These are phyloP conservation scores for Epirrhoe alternata DNA, from an alignment of 2,888 invertebrate species.

Conservation along the genomic window DNA sequence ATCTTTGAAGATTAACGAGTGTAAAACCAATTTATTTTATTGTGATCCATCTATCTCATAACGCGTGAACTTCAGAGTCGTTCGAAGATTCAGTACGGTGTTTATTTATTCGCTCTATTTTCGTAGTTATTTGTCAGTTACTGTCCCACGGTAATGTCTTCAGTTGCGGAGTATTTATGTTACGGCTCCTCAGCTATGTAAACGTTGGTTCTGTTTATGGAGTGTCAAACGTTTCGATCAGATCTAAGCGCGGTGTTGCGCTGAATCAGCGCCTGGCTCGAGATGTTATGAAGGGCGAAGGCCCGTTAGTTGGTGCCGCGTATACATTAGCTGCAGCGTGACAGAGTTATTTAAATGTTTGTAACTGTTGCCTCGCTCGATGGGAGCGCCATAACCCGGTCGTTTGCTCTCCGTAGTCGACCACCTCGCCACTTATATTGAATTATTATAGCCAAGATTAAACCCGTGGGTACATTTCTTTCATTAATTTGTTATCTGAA, in stretches of 20 bases:
- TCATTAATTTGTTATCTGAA: constrained; percentile 37
- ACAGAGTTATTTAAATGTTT: constrained; percentile 77
- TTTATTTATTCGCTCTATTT: constrained; percentile 48
- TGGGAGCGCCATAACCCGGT: constrained; percentile 67
- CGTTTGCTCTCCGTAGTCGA: constrained; percentile 56
- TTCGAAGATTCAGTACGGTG: constrained; percentile 43
- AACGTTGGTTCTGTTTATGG: constrained; percentile 59
- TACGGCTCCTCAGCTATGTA: constrained; percentile 59
- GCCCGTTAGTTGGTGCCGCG: constrained; percentile 70
- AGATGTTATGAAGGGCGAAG: constrained; percentile 71
- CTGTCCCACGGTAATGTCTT: constrained; percentile 35
- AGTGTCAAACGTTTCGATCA: constrained; percentile 55
- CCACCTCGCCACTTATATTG: constrained; percentile 39
- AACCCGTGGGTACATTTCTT: constrained; percentile 37
- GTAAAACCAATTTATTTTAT: constrained; percentile 57
- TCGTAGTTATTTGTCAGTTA: constrained; percentile 49
- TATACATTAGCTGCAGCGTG: constrained; percentile 69
- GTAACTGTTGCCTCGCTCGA: constrained; percentile 68
- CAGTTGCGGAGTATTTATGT: constrained; percentile 51
- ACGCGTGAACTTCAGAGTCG: constrained; percentile 47
- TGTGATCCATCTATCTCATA: constrained; percentile 45
- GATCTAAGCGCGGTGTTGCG: constrained; percentile 48
- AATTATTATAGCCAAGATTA: constrained; percentile 40
- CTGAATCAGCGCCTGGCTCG: constrained; percentile 47
- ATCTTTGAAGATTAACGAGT: constrained; percentile 51